phyloP scores from a whole-genome alignment of 2,797 vertebrate genomes.

The Petrocephalus schoutedeni region DNA sequence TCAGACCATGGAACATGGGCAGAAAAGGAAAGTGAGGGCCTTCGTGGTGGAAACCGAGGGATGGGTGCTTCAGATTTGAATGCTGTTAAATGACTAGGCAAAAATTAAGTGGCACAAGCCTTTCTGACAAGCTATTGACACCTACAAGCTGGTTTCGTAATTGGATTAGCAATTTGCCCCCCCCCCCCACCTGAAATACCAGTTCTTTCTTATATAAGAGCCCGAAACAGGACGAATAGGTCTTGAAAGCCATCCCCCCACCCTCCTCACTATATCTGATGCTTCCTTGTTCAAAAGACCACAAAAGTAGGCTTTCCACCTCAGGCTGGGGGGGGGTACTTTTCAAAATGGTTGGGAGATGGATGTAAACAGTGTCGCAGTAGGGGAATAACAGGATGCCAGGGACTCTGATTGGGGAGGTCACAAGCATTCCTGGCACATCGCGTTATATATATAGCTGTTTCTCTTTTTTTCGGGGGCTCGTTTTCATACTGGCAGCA shows the following conservation, averaged over 20 bases:
- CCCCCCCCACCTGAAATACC: background rate
- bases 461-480: background rate
- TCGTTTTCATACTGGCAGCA: background rate
- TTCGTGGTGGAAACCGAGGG: constrained; percentile 40
- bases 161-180: constrained; percentile 27
- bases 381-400: background rate
- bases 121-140: constrained; percentile 43
- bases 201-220: background rate
- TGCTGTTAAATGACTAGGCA: constrained; percentile 35
- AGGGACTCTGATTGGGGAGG: background rate
- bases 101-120: constrained; percentile 27
- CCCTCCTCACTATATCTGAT: background rate
- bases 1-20: constrained; percentile 30
- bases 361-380: background rate
- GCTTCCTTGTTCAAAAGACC: background rate
- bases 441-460: constrained; percentile 7
- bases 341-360: background rate
- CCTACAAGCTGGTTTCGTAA: constrained; percentile 28
- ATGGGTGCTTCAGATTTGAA: constrained; percentile 51
- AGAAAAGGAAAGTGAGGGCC: constrained; percentile 34
- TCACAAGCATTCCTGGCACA: constrained; percentile 14
- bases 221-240: background rate
- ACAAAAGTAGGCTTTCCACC: background rate
- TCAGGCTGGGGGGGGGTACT: background rate
- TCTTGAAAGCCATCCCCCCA: background rate